Evolutionary conservation across 1,140 invertebrate genomes (phyloP), one percentile per base, ranked within the genome.

Genomic region (Zaprionus tsacasi): DNA sequence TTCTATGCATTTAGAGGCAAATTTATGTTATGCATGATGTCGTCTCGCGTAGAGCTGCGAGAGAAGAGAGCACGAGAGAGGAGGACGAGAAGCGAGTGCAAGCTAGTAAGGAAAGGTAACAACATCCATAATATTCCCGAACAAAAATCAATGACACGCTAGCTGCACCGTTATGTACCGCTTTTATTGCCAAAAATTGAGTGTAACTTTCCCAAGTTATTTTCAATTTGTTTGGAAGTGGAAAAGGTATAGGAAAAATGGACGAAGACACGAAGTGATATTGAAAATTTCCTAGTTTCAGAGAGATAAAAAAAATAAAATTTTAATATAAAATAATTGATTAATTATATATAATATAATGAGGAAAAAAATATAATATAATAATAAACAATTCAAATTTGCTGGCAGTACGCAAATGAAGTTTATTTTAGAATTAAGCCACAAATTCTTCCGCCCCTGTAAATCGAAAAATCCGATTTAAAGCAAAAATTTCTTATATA

Each of bases 1-100:
- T 82, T 80, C 85, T 73, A 89, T 83, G 77, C 85, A 77, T 89
- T 89, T 79, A 72, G 63, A 87, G 68, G 67, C 65, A 82, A 87
- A 82, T 79, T 68, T 87, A 87, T 87, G 74, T 86, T 86, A 87
- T 87, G 79, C 38, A 40, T 81, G 65, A 52, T 75, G 60, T 68
- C 75, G 63, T 75, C 81, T 72, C 52, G 68, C 33, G 48, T 50
- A 45, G 73, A 61, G 68, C 57, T 50, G 50, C 71, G 40, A 60
- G 65, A 57, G 25, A 33, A 58, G 13, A 17, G 6, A 33, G 48
- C 4, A 38, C 70, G 38, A 59, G 38, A 59, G 48, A 64, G 6
- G 57, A n/a, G 60, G 55, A 2, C 21, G 21, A 21, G 38, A 59
- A 40, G 59, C 0, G 57, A 21, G 60, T 55, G 25, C 27, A 30